Evolutionary conservation across 2,888 invertebrate genomes (phyloP), one percentile per base, ranked within the genome.

Genomic region (Phania funesta): DNA sequence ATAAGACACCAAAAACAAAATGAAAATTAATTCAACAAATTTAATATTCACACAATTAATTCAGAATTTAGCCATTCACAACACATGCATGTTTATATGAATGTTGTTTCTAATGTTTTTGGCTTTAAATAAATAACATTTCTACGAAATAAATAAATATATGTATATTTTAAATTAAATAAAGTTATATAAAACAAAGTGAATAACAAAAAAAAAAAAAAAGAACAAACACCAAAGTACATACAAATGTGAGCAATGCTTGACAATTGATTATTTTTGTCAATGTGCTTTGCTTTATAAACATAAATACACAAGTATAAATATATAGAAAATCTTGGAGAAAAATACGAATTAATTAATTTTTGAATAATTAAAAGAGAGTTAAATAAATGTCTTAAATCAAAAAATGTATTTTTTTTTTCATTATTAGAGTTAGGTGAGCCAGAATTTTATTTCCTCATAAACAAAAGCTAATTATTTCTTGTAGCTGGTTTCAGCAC

Each of bases 361-460:
- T 73, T 73, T 68, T 38, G 65, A 68, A 29, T 8, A 65, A 41
- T 58, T 41, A 56, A 77, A 77, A 50, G 46, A 74, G 35, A 77
- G 77, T 78, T 83, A 70, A 83, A 83, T 83, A 80, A 80, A 78
- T 80, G 83, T 80, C 73, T 77, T 80, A 20, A 77, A 58, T 8
- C 41, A 76, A 48, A 77, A 62, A 13, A 2, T 26, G 26, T 26
- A 26, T 26, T 3, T 26, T 5, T 26, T 26, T 26, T 26, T 26
- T 26, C 6, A 26, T 5, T 26, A 26, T 26, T 26, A 26, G 26
- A 26, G 3, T 5, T 6, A 26, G 26, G 6, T 26, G n/a, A n/a
- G n/a, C n/a, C n/a, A n/a, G n/a, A n/a, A n/a, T n/a, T n/a, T n/a
- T n/a, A n/a, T n/a, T n/a, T n/a, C n/a, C n/a, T n/a, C n/a, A n/a